Percentiles rank a stretch among this genome's conserved stretches.
Evolutionary conservation across 2,113 vertebrate genomes (phyloP).

Genomic region (Rhea americana): DNA sequence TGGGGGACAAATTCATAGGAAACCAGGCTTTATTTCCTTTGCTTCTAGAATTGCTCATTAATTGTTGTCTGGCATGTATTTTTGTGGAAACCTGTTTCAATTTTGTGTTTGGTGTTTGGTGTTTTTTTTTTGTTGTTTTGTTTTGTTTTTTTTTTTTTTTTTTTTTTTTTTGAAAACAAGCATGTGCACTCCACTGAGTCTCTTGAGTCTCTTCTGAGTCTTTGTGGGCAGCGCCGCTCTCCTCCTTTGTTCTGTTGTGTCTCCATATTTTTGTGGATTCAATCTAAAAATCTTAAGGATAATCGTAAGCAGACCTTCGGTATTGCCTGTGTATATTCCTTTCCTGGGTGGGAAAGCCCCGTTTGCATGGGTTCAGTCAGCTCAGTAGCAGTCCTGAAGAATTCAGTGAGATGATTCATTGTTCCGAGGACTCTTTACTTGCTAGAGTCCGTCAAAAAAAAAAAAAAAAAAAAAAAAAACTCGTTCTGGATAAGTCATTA

Average conservation of each 20-base stretch:
- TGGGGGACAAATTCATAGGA: background rate
- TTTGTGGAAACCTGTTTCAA: no score
- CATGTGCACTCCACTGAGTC: background rate
- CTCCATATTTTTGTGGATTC: background rate
- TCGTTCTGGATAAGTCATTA: background rate
- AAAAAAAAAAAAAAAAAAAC: background rate
- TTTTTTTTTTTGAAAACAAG: background rate
- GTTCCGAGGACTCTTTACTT: slow-evolving; percentile 10
- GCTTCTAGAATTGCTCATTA: background rate
- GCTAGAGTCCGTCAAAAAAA: background rate
- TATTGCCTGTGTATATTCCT: background rate
- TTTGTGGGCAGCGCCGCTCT: accelerated
- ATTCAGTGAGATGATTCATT: slow-evolving; percentile 27
- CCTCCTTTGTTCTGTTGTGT: background rate
- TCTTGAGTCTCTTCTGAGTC: background rate
- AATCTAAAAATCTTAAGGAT: background rate
- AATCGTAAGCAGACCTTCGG: background rate
- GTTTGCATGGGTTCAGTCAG: slow-evolving; percentile 29
- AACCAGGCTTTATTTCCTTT: background rate
- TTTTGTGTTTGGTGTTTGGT: no score
- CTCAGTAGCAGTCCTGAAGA: slow-evolving; percentile 39
- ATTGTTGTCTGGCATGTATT: background rate
- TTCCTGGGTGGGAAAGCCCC: slow-evolving; percentile 30
- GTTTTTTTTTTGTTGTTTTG: no score
- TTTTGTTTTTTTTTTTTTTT: no score